Evolutionary conservation across 1,140 invertebrate species (phyloP).

Genomic region (Pinna nobilis): DNA sequence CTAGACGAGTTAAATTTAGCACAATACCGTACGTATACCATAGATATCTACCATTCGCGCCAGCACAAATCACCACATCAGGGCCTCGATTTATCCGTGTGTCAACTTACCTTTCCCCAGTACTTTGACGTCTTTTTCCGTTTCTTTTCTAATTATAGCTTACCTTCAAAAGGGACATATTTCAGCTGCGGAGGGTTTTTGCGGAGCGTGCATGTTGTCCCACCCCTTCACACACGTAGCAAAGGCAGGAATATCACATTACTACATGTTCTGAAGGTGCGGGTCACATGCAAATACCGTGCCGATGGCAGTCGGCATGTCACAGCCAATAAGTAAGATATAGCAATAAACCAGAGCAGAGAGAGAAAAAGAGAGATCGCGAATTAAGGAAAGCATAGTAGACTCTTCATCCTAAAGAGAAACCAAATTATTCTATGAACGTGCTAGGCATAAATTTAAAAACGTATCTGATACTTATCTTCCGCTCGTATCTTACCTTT

Average conservation of each 20-base stretch:
- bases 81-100: background rate
- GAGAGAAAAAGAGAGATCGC: no score
- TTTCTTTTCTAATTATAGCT: background rate
- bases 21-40: no score
- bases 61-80: background rate
- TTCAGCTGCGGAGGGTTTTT: background rate
- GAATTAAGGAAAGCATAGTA: no score
- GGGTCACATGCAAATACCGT: conserved; percentile 18
- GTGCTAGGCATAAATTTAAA: no score
- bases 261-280: conserved; percentile 26
- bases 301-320: background rate
- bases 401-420: no score
- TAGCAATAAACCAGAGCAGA: no score
- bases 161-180: conserved; percentile 1
- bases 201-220: conserved; percentile 21
- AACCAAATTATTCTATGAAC: no score
- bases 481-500: no score
- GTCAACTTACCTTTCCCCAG: background rate
- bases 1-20: no score
- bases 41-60: no score
- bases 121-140: conserved; percentile 5
- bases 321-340: no score
- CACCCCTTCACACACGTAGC: conserved; percentile 31
- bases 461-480: no score
- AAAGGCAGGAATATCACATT: conserved; percentile 21